Evolutionary conservation across 1,140 invertebrate genomes (phyloP), one percentile per base, ranked within the genome.

Genomic region (Meteorus sp.): DNA sequence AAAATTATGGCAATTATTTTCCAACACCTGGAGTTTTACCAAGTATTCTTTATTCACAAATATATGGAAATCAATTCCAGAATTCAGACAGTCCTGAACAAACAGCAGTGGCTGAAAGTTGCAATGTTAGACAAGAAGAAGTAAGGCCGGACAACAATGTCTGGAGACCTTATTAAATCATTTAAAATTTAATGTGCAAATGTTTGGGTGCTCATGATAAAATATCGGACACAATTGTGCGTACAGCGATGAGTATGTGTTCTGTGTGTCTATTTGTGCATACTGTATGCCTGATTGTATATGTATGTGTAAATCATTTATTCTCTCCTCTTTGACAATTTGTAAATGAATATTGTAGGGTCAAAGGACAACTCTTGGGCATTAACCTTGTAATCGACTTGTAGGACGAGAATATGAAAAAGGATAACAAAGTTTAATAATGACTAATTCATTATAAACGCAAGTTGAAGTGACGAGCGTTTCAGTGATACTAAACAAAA

Each of bases 41-140:
- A 0, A 91, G 90, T 68, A 81, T 93, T 52, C 79, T 94, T 4
- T 92, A 93, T 76, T 91, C 90, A 11, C 90, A 93, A 69, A 76
- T 94, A 13, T 93, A 93, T 13, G 87, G 88, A 25, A 89, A 90
- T 68, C 89, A 91, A 68, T 85, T 87, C 43, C 89, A 90, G 61
- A 88, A 89, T 64, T 88, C 88, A 62, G 70, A 79, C 55, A 72
- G 66, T 62, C 54, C 75, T 11, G 72, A 79, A 51, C 69, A 79
- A 59, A 70, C 75, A 48, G 67, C 73, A 15, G 74, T 76, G 7
- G 63, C 72, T 27, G 74, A 77, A 22, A 78, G 74, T 50, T 79
- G 78, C 65, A 78, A 71, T 59, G 76, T 79, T 1, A 70, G 78
- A 57, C 77, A 78, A 61, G 78, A 79, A 43, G 77, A 80, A 43